A percentile compares a stretch with the other conserved stretches of the same genome.
These are phyloP conservation scores for Blastobasis lacticolella DNA, from an alignment of 2,888 invertebrate species.

Conservation along the genomic window DNA sequence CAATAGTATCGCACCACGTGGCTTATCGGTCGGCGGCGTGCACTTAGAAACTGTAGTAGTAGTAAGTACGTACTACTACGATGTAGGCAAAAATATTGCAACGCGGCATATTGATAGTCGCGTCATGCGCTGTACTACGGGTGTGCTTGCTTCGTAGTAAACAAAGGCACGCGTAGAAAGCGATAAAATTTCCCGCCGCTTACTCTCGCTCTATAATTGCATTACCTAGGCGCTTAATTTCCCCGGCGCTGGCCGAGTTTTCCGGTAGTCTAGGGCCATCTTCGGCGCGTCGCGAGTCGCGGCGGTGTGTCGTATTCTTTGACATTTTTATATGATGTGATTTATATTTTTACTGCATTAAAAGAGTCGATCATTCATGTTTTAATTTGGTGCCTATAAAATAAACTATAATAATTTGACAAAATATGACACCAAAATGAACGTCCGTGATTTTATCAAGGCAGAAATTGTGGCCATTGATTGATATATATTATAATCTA, in stretches of 20 bases:
- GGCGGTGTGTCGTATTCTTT: no score
- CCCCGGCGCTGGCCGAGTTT: constrained; percentile 33
- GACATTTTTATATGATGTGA: no score
- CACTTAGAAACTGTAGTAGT: constrained; percentile 1
- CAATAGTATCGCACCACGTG: not conserved
- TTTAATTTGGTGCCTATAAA: no score
- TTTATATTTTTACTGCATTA: no score
- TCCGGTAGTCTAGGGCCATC: constrained; percentile 23
- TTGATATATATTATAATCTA: no score
- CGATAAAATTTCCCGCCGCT: constrained; percentile 40
- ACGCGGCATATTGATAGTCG: constrained; percentile 9
- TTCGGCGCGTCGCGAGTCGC: no score
- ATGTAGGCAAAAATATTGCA: not conserved
- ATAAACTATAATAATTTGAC: no score
- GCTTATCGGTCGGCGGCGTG: constrained; percentile 12
- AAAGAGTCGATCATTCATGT: no score
- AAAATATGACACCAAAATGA: no score
- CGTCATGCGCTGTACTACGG: constrained; percentile 24
- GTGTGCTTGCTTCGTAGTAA: constrained; percentile 22
- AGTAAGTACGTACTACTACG: not conserved
- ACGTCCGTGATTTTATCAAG: no score
- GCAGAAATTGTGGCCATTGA: no score
- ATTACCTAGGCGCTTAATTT: constrained; percentile 34
- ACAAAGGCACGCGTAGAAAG: constrained; percentile 44
- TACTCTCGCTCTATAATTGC: constrained; percentile 38